Base-by-base conservation (phyloP, 2,113 vertebrate species). In the Poeciliopsis occidentalis region DNA sequence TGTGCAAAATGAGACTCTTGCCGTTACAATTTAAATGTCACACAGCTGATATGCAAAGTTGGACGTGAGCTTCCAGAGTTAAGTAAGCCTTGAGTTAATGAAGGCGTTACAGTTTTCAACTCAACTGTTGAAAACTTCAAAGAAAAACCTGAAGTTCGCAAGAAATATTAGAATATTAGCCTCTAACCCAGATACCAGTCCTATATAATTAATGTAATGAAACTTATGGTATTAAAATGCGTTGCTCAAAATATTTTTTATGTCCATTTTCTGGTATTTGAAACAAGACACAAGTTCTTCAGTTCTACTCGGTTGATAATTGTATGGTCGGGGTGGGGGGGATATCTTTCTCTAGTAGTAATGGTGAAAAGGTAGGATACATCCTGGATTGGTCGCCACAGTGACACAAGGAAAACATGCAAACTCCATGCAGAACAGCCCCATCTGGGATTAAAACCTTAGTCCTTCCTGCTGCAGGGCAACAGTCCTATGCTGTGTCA, bases 41-140 rank as follows among this genome's bases (percentile, higher is more conserved):
- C 37, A 15, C 2, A 69, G 57, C 61, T 64, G 89, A 88, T 91
- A 92, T 87, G 83, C 73, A 92, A 91, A 89, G 47, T 63, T 29
- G n/a, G 67, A 26, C 1, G 10, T 8, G 47, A 34, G 29, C 4
- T 41, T 15, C 10, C 12, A 10, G 13, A 76, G 60, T 27, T 27
- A 27, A 66, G 60, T 27, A 31, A 19, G 74, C 57, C 75, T 71
- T 6, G 26, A 64, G 2, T 4, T 39, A 54, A 34, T 12, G 15
- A 8, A 37, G 75, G 73, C 0, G 60, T 71, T 64, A 67, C n/a
- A n/a, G n/a, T n/a, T n/a, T n/a, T 60, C 24, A 22, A 60, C 32
- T 22, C 37, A 19, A 67, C 37, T 57, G 15, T 15, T 73, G 6
- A 37, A 60, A 3, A 31, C 47, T 31, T 41, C 2, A 2, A 10